Conservation (phyloP, 1,140 invertebrate genomes). For the Papilio aristodemus region DNA sequence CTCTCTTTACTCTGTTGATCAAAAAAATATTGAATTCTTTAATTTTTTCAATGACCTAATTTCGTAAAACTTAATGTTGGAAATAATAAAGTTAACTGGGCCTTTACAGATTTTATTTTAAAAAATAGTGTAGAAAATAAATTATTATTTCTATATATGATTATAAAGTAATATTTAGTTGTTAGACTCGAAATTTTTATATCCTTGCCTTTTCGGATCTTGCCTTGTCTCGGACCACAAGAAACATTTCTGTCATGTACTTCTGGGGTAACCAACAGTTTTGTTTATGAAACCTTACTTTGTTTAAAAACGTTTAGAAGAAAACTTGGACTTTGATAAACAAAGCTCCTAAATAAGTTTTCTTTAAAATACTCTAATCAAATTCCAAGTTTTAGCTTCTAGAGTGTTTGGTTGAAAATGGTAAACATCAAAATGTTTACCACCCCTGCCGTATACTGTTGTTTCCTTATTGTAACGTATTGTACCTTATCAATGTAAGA, state of each 20-base stretch:
- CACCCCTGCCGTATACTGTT: neutral
- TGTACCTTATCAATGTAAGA: slow-evolving; percentile 8
- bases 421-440: neutral
- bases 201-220: slow-evolving; percentile 42
- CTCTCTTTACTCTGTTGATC: too few species aligned
- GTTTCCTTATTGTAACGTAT: neutral
- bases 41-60: too few species aligned
- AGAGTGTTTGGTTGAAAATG: neutral
- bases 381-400: neutral
- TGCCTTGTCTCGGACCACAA: slow-evolving; percentile 43
- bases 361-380: too few species aligned
- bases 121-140: neutral
- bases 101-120: neutral
- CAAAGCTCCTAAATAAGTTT: too few species aligned
- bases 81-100: too few species aligned
- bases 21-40: too few species aligned
- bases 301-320: neutral
- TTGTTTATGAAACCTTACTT: neutral
- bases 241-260: slow-evolving; percentile 13
- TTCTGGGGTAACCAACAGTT: neutral
- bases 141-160: too few species aligned
- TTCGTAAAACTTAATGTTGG: too few species aligned
- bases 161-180: neutral
- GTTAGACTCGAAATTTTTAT: neutral
- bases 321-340: neutral